Conservation (phyloP, 2,113 vertebrate genomes). For the Morone chrysops region DNA sequence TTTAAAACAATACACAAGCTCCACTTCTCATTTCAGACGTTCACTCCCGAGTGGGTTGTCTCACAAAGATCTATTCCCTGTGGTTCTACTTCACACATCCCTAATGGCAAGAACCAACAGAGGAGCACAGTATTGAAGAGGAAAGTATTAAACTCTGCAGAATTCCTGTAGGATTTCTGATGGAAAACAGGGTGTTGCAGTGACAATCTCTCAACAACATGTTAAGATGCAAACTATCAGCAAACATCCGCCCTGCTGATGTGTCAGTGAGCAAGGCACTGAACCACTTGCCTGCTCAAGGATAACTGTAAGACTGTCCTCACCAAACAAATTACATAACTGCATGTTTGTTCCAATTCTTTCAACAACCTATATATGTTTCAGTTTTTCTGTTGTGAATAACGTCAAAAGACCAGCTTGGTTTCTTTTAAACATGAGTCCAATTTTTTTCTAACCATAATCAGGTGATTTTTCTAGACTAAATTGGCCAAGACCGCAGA, state of each 20-base stretch:
- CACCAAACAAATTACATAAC: background rate
- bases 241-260: background rate
- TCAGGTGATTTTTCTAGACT: background rate
- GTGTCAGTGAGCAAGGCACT: constrained; percentile 14
- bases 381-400: background rate
- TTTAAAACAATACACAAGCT: constrained; percentile 67
- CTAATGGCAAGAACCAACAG: constrained; percentile 24
- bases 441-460: background rate
- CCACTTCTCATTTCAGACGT: constrained; percentile 57
- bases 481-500: background rate
- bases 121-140: constrained; percentile 12
- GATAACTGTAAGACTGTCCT: background rate
- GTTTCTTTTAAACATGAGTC: background rate
- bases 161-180: constrained; percentile 9
- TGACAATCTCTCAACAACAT: constrained; percentile 2
- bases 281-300: background rate
- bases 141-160: background rate
- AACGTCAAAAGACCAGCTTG: background rate
- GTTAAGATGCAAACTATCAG: background rate
- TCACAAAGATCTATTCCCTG: constrained; percentile 58
- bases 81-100: constrained; percentile 42
- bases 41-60: constrained; percentile 57
- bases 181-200: background rate
- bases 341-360: too few relatives aligned
- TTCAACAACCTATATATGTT: background rate